Evolutionary conservation across 2,797 vertebrate genomes (phyloP).

Genomic region (Tragopan temminckii): DNA sequence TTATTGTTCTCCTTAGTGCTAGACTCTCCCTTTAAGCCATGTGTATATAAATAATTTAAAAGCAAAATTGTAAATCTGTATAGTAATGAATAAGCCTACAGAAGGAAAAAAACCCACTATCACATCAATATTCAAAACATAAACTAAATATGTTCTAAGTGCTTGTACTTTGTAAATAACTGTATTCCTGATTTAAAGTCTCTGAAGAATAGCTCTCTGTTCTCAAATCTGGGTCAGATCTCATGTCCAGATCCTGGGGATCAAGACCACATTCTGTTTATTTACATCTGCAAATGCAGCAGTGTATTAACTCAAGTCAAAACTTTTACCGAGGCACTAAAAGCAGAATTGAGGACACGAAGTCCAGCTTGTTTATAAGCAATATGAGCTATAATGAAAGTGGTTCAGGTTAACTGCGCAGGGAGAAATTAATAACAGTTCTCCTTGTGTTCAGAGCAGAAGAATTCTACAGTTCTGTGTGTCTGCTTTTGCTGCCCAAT

Average conservation of each 20-base stretch:
- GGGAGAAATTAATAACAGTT: neutral
- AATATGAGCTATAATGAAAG: neutral
- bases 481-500: neutral
- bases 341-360: neutral
- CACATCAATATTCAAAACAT: conserved; percentile 14
- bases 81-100: neutral
- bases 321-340: neutral
- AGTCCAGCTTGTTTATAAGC: neutral
- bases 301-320: neutral
- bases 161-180: neutral
- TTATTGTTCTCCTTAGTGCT: conserved; percentile 21
- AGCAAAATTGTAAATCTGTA: neutral
- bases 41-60: neutral
- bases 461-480: neutral
- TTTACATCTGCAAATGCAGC: neutral
- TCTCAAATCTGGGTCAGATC: neutral
- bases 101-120: neutral
- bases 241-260: neutral
- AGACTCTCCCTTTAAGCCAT: conserved; percentile 1
- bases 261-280: neutral
- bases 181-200: neutral
- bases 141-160: neutral
- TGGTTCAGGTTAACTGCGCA: neutral
- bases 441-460: neutral
- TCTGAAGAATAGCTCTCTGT: neutral